Evolutionary conservation across 64 coral and sea anemone genomes (phyloP), one percentile per base, ranked within the genome.

Genomic region (Montipora efflorescens): DNA sequence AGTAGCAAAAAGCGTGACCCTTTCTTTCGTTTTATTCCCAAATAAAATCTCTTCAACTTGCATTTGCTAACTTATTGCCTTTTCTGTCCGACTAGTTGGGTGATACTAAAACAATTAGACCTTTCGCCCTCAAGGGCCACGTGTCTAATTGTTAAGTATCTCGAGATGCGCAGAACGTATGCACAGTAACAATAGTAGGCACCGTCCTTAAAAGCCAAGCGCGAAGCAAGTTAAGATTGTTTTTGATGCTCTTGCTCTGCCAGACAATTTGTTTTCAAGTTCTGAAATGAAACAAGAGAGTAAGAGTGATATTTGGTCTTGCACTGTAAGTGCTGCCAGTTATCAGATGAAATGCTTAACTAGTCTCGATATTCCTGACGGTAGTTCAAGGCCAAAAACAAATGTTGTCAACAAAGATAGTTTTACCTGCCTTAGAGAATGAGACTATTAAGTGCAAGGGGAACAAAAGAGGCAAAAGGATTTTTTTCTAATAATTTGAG

Each of bases 341-440:
- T 59, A 59, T 67, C 64, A 16, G 64, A 19, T 67, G 64, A 67
- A 12, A 12, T 67, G 64, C 16, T 67, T 67, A 67, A 11, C 9
- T 67, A 67, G 9, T 67, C 64, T 67, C 64, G 64, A 67, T 67
- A 67, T 67, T 67, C 14, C 64, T 67, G 64, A 67, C 64, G 6
- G 64, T 67, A 67, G 64, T 67, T 67, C 64, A 67, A 67, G 64
- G 64, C 14, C 64, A 67, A 67, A 67, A 67, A 67, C 64, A 67
- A 67, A 67, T 10, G 14, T 67, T 10, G 64, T 67, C 14, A 10
- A 16, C 64, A 67, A 14, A 67, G 64, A 14, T 14, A 67, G 10
- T 67, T 67, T 67, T 14, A 67, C 64, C 64, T 67, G 64, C 64
- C 64, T 67, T 67, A 67, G 64, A 5, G 13, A 67, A 67, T 67